Conservation (phyloP, 2,113 vertebrate genomes). For the Protobothrops mucrosquamatus region DNA sequence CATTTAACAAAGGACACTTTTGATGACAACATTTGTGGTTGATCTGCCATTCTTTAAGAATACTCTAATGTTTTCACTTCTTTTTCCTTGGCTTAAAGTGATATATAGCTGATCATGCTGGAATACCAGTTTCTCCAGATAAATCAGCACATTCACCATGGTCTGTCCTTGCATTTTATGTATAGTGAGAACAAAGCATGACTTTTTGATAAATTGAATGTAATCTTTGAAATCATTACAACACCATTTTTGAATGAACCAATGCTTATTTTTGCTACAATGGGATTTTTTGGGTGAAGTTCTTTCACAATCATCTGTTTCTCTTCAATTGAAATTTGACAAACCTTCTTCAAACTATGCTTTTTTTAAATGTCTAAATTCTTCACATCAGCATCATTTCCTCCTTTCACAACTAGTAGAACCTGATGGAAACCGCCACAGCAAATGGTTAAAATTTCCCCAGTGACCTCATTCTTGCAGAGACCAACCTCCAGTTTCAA, state of each 20-base stretch:
- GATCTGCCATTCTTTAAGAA: background rate
- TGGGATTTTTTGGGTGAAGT: background rate
- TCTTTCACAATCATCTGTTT: background rate
- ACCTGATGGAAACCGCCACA: background rate
- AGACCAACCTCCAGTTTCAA: background rate
- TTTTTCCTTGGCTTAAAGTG: background rate
- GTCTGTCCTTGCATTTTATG: background rate
- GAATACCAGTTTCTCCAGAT: background rate
- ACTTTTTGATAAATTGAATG: background rate
- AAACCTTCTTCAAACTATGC: background rate
- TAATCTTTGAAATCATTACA: background rate
- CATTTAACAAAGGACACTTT: background rate
- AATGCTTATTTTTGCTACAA: background rate
- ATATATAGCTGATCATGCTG: background rate
- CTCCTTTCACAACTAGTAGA: background rate
- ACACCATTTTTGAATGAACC: background rate
- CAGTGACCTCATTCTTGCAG: background rate
- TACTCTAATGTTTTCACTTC: background rate
- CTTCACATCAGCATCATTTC: background rate
- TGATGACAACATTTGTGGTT: background rate
- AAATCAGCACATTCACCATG: background rate
- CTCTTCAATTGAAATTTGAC: background rate
- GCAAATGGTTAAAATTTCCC: background rate
- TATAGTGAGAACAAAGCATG: background rate
- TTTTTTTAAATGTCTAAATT: background rate